Base-by-base conservation (phyloP, 2,113 vertebrate genomes). In the Phaethornis superciliosus region DNA sequence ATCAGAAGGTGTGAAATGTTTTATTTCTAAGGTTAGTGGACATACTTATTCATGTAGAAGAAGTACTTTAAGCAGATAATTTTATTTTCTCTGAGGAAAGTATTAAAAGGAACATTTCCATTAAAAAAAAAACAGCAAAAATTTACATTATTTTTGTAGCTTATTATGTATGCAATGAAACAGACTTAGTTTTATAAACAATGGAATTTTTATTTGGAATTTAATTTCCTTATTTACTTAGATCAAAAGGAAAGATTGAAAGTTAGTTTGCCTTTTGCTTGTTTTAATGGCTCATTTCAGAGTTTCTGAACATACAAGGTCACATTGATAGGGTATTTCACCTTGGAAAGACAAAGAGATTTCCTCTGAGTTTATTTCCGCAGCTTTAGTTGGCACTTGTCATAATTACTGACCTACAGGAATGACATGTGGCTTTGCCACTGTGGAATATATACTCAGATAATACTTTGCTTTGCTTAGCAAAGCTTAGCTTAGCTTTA, bases 1-100 rank as follows among this genome's bases (percentile, higher is more conserved):
- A 92, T 93, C 78, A 89, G 81, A 49, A 94, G 90, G 72, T 93
- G 58, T 84, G 87, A 96, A 93, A 49, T 81, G 32, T 76, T 96
- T 83, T 78, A 80, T 95, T 92, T 89, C n/a, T 44, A 89, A 80
- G 76, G 75, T 85, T 72, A 71, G 60, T 81, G 51, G 51, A 74
- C 33, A 7, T 89, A 47, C 37, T 94, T 88, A 27, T 32, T 92
- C 81, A 37, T 89, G 49, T 54, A 54, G 81, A 19, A 55, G 51
- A 74, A 89, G 10, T 70, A 17, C 85, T 91, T 90, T 56, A 88
- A 88, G 37, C 59, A 65, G 28, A n/a, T 68, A 26, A 60, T 67
- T 67, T 21, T 80, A 71, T 2, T 71, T 90, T 91, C 59, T 90
- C 12, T 17, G 77, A 90, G 19, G 40, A 21, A 76, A 64, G 7